These are phyloP conservation scores for Geodia barretti DNA, from an alignment of 37 sponge, comb jelly and placozoan species.

Conservation along the genomic window DNA sequence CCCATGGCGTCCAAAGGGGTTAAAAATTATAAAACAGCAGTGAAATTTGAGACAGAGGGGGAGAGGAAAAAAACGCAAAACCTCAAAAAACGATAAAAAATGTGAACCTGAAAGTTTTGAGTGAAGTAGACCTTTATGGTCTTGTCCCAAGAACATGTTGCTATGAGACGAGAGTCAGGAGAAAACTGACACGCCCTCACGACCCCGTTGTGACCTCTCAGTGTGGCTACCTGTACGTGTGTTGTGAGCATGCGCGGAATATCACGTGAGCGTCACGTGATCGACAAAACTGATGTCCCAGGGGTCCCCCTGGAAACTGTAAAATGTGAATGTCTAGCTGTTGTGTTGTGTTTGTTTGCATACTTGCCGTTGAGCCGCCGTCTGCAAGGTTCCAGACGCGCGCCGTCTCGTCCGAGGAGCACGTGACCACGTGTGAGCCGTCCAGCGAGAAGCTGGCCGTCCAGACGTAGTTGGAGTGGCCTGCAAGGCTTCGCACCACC, in stretches of 20 bases:
- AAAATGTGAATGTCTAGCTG: too few species aligned
- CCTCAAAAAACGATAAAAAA: too few species aligned
- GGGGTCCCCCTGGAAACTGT: not conserved
- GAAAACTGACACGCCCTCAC: constrained; percentile 28
- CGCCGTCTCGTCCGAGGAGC: constrained; percentile 32
- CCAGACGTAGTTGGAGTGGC: constrained; percentile 26
- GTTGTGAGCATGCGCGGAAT: too few species aligned
- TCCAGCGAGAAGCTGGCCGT: not conserved
- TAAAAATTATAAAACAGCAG: too few species aligned
- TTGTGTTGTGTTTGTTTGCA: too few species aligned
- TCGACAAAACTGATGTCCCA: not conserved
- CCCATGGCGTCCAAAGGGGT: too few species aligned
- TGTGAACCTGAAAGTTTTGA: constrained; percentile 1
- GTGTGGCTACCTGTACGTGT: not conserved
- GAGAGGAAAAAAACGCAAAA: too few species aligned
- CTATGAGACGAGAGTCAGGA: constrained; percentile 31
- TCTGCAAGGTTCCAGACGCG: constrained; percentile 10
- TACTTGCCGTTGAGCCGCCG: not conserved
- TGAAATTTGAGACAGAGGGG: too few species aligned
- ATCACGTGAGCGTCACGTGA: not conserved
- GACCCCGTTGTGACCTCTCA: constrained; percentile 11
- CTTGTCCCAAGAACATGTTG: constrained; percentile 36
- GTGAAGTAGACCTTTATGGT: constrained; percentile 3
- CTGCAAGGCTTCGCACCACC: not conserved
- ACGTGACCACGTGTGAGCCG: constrained; percentile 16